These are phyloP conservation scores for Mustelus asterias DNA, from an alignment of 2,113 vertebrate species.

Conservation along the genomic window DNA sequence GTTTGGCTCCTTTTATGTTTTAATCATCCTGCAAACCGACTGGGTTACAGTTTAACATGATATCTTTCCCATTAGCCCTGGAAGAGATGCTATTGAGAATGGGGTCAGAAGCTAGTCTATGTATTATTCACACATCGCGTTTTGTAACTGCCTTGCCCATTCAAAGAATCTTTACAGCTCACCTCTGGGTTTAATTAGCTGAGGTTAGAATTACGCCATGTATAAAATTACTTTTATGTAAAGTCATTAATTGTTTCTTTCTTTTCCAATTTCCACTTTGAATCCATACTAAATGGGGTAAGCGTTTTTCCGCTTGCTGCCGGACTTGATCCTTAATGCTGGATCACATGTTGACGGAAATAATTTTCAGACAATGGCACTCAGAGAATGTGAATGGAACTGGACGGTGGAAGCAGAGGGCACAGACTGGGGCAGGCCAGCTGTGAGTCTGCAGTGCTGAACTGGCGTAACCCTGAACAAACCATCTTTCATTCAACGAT, in stretches of 20 bases:
- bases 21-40: neutral
- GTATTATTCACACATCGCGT: conserved; percentile 10
- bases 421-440: neutral
- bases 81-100: conserved; percentile 12
- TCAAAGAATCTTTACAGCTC: conserved; percentile 33
- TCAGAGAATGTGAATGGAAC: neutral
- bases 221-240: conserved; percentile 28
- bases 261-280: conserved; percentile 16
- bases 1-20: conserved; percentile 30
- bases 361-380: neutral
- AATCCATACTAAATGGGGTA: neutral
- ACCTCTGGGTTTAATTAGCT: conserved; percentile 30
- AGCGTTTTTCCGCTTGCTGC: neutral
- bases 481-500: neutral
- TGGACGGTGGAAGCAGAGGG: neutral
- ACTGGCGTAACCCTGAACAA: neutral
- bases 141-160: conserved; percentile 28
- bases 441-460: too few relatives aligned
- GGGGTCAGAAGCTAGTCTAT: neutral
- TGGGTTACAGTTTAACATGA: conserved; percentile 8
- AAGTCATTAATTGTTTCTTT: neutral
- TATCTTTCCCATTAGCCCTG: conserved; percentile 23
- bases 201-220: conserved; percentile 28
- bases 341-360: neutral
- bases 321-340: neutral